Evolutionary conservation across 1,140 invertebrate genomes (phyloP).

Genomic region (Drosophila arizonae): DNA sequence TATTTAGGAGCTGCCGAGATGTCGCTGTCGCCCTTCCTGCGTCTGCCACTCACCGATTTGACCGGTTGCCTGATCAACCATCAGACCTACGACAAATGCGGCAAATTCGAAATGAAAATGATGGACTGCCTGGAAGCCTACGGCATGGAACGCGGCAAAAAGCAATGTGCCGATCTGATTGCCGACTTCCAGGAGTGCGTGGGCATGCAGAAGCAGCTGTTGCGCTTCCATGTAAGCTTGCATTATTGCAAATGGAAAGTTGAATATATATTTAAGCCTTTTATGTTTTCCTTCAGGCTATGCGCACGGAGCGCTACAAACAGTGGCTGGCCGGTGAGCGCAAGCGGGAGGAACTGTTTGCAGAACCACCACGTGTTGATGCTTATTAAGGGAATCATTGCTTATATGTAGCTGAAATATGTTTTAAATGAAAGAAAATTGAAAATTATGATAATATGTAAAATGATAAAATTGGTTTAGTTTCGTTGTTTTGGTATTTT

Average conservation of each 20-base stretch:
- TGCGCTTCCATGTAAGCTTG: conserved; percentile 83
- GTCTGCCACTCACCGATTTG: conserved; percentile 87
- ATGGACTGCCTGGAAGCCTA: conserved; percentile 90
- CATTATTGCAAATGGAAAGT: neutral
- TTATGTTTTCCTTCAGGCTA: conserved; percentile 79
- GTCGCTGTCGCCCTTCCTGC: conserved; percentile 85
- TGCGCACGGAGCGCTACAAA: conserved; percentile 84
- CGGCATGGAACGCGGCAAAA: conserved; percentile 84
- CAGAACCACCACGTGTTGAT: conserved; percentile 83
- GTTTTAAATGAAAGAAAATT: conserved; percentile 60
- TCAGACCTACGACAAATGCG: conserved; percentile 86
- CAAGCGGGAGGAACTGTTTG: conserved; percentile 82
- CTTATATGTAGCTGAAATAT: conserved; percentile 60
- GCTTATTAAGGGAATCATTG: conserved; percentile 79
- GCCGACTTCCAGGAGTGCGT: conserved; percentile 88
- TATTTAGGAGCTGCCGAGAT: conserved; percentile 50
- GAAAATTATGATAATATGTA: conserved; percentile 26
- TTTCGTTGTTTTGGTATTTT: conserved; percentile 23
- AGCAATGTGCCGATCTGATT: conserved; percentile 85
- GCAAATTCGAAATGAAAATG: conserved; percentile 86
- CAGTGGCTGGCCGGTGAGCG: conserved; percentile 84
- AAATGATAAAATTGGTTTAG: neutral
- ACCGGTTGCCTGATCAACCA: conserved; percentile 85
- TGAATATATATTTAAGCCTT: conserved; percentile 9
- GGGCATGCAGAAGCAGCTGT: conserved; percentile 84